Evolutionary conservation across 2,888 invertebrate genomes (phyloP), one percentile per base, ranked within the genome.

Genomic region (Lepetodrilus schrolli): DNA sequence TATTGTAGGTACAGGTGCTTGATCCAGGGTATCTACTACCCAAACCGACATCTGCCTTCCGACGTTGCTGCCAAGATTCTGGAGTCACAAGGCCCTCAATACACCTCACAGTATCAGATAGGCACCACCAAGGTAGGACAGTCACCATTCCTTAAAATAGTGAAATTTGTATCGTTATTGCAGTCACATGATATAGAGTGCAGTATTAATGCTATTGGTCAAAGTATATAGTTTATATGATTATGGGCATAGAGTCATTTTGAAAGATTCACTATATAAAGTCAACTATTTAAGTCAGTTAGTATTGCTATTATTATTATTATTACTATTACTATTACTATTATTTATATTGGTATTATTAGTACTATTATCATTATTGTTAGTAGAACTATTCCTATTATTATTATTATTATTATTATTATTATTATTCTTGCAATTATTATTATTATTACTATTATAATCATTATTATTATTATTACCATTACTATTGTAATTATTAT

Each of bases 101-200:
- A 4, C 73, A 78, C 84, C 17, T 86, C 89, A 8, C 95, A 97
- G 86, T 98, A 95, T 90, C 97, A 97, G 90, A 91, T 98, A 70
- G 98, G 98, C 7, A 94, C 96, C 0, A 95, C 95, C 50, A 92
- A 91, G 87, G 90, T 90, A 78, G 75, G 78, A 17, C 43, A 4
- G 8, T 43, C 13, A 4, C 17, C 43, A 5, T 17, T 10, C 38
- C 13, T 37, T 37, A 37, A 37, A 37, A 37, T 37, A 37, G 8
- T 10, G 8, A 37, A 0, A 37, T 37, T 43, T 10, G 17, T 10
- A 43, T 43, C 4, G 13, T 17, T 43, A 10, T 1, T 17, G 43
- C 17, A 4, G 13, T 7, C 4, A 43, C 4, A 10, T 37, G n/a
- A 17, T 43, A 4, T 43, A 43, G 38, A 13, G 10, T 43, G 0